phyloP scores from a whole-genome alignment of 1,140 invertebrate genomes.

The Varroa destructor region DNA sequence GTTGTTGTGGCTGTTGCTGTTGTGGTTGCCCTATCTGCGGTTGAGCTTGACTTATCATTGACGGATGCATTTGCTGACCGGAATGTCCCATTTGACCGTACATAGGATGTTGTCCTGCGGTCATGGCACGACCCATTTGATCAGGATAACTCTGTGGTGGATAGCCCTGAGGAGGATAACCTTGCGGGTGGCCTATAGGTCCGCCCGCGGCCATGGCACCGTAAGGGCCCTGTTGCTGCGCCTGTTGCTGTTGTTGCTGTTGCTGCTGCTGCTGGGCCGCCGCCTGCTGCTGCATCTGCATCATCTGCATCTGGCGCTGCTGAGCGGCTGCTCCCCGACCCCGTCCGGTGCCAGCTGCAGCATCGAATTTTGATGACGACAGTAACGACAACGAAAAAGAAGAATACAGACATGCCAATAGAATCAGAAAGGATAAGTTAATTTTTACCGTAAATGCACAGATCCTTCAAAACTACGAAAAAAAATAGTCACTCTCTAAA shows the following conservation, averaged over 20 bases:
- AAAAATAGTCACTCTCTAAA: too few relatives aligned
- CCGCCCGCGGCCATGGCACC: conserved; percentile 23
- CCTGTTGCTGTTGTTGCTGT: background rate
- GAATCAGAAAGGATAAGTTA: too few relatives aligned
- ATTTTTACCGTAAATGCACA: too few relatives aligned
- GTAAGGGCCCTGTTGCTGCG: conserved; percentile 21
- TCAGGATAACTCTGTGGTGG: conserved; percentile 19
- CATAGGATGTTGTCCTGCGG: conserved; percentile 19
- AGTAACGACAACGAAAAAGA: too few relatives aligned
- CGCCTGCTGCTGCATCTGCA: conserved; percentile 26
- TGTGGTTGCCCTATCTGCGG: conserved; percentile 28
- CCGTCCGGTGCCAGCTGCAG: conserved; percentile 32
- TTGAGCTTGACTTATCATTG: conserved; percentile 26
- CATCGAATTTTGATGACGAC: background rate
- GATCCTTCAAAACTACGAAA: too few relatives aligned
- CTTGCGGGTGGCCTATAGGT: conserved; percentile 6
- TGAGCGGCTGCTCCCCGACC: conserved; percentile 34
- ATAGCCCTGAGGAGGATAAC: background rate
- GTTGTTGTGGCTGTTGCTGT: conserved; percentile 28
- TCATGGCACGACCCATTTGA: conserved; percentile 20
- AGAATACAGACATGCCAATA: too few relatives aligned
- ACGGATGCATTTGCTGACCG: conserved; percentile 24
- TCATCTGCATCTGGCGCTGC: conserved; percentile 37
- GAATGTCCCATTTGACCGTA: background rate
- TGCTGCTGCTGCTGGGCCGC: conserved; percentile 28